Base-by-base conservation (phyloP, 2,797 vertebrate genomes). In the Gobio occitaniae region DNA sequence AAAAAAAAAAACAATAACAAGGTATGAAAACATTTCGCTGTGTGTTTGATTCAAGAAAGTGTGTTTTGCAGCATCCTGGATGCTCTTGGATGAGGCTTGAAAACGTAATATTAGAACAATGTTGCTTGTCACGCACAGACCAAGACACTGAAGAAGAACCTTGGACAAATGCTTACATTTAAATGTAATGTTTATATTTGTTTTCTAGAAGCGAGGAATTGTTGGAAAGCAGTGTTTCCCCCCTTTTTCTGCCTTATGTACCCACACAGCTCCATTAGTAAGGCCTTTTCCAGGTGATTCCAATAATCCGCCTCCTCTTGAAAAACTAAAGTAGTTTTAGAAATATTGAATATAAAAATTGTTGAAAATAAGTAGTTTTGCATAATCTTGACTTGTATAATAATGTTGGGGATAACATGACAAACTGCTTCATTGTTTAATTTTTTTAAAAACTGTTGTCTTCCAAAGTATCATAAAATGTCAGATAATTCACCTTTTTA, bases 81-180 rank as follows among this genome's bases (percentile, higher is more conserved):
- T 83, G 29, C 19, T 50, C 17, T 74, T 48, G 16, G 38, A 36
- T 59, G 44, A 76, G 6, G 48, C 47, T 68, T 25, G 0, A 29
- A 77, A 77, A 77, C 11, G 15, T 83, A 13, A 76, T 70, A 44
- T 77, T 56, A 56, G 66, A 71, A 78, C 75, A 78, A 72, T 61
- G 29, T 83, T 74, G 70, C 48, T 47, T 82, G 68, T 71, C 38
- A 82, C 68, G 71, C 25, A 41, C 74, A 84, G 36, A 84, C 82
- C 50, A 36, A 56, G 13, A 59, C 3, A 54, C 15, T 44, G 63
- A 69, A 25, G 9, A 77, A 75, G 61, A 77, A 29, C 17, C 15
- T 56, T 54, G 25, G 3, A 56, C 54, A 56, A 21, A 19, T 19
- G 54, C 6, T 19, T 56, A 19, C 54, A 21, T 56, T 54, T 3